Evolutionary conservation across 1,140 invertebrate genomes (phyloP), one percentile per base, ranked within the genome.

Genomic region (Panulirus ornatus): DNA sequence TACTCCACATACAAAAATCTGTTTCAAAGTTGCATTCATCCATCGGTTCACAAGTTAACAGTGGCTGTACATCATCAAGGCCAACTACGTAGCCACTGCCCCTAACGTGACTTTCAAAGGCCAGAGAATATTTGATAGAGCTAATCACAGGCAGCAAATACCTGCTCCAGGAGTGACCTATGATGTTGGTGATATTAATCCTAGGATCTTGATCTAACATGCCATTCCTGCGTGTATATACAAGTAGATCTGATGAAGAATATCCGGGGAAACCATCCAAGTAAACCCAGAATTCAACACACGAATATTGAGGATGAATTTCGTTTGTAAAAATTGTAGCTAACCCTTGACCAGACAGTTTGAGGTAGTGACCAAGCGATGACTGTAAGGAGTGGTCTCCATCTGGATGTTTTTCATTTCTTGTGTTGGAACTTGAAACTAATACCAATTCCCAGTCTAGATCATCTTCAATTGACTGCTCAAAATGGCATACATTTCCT

Each of bases 231-330:
- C 82, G 73, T 19, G 47, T n/a, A 38, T 84, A 83, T 3, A 90
- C 83, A n/a, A 66, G 78, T 19, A 90, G 16, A 16, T 63, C 36
- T 78, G 82, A 19, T 47, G 82, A 11, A 30, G 16, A n/a, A 30
- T 44, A 38, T 34, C 40, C 79, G 22, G 19, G 9, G 38, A 58
- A 83, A 22, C 88, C 88, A 76, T 89, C 22, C 66, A 89, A 42
- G 30, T 89, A 83, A 8, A 89, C 47, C 75, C 82, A 90, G 76
- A 90, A 90, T 38, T 90, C 88, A 66, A 90, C 73, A 85, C 88
- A 90, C 2, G n/a, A 30, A 51, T 85, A 90, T 47, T 90, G 40
- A 22, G 88, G 82, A 66, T 90, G 47, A 34, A 90, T 81, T 6
- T 78, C 71, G 70, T 79, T 85, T 16, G 88, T 90, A 38, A 79